phyloP scores from a whole-genome alignment of 1,140 invertebrate species.

The Lycorma delicatula region DNA sequence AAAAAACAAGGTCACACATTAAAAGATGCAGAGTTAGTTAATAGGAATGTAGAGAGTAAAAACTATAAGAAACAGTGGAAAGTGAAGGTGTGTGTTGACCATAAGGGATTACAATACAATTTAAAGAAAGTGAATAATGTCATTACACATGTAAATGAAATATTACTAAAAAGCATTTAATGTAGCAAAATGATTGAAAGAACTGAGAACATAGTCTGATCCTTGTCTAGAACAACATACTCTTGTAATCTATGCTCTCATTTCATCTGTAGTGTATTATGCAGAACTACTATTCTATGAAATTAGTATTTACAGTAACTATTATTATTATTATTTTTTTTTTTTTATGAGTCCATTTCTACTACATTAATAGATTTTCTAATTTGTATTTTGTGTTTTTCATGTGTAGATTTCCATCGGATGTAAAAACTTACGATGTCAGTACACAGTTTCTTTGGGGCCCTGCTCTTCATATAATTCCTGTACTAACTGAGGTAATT shows the following conservation, averaged over 20 bases:
- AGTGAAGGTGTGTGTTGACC: too few relatives aligned
- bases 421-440: conserved; percentile 56
- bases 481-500: conserved; percentile 56
- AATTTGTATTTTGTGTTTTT: conserved; percentile 22
- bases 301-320: not conserved
- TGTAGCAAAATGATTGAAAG: too few relatives aligned
- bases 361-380: not conserved
- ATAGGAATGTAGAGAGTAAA: too few relatives aligned
- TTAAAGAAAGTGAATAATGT: too few relatives aligned
- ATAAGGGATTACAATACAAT: too few relatives aligned
- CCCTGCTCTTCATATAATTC: conserved; percentile 59
- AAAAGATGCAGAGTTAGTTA: too few relatives aligned
- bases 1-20: too few relatives aligned
- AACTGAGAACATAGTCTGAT: not conserved
- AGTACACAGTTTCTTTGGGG: conserved; percentile 80
- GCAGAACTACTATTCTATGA: not conserved
- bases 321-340: conserved; percentile 7
- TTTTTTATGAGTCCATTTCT: not conserved
- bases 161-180: too few relatives aligned
- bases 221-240: not conserved
- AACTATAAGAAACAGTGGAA: too few relatives aligned
- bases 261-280: not conserved
- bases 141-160: too few relatives aligned
- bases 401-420: conserved; percentile 53
- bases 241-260: not conserved